A percentile compares a stretch with the other conserved stretches of the same genome.
Conservation (phyloP, 2,888 invertebrate species). For the Zhuqinia jingwanae region DNA sequence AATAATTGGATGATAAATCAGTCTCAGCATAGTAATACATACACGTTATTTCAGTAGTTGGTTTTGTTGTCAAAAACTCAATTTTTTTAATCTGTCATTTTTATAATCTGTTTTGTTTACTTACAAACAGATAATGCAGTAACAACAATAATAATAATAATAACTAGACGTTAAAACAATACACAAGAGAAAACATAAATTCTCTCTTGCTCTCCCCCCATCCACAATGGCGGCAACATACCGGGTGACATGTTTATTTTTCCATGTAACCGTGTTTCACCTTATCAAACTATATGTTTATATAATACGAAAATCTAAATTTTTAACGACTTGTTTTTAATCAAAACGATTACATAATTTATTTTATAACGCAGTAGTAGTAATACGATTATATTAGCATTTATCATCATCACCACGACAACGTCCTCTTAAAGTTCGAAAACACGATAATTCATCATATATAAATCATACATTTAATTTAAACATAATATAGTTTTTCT, state of each 20-base stretch:
- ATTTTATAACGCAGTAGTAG: not conserved
- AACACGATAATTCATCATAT: too few species aligned
- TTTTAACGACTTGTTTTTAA: conserved; percentile 28
- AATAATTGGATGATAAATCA: not conserved
- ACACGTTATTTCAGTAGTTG: not conserved
- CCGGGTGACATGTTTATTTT: conserved; percentile 48
- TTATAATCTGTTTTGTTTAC: conserved; percentile 19
- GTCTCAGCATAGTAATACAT: not conserved
- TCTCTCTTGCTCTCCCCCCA: too few species aligned
- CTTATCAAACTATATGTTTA: too few species aligned
- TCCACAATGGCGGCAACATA: too few species aligned
- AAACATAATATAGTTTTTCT: too few species aligned
- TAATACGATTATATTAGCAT: too few species aligned
- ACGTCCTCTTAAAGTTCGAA: too few species aligned
- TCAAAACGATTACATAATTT: conserved; percentile 14
- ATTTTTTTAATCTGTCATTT: conserved; percentile 13
- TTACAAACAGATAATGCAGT: conserved; percentile 35
- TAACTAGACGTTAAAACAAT: conserved; percentile 48
- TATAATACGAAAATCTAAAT: conserved; percentile 27
- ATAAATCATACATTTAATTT: too few species aligned
- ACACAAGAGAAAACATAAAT: conserved; percentile 27
- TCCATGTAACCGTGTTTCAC: too few species aligned
- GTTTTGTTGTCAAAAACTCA: conserved; percentile 18
- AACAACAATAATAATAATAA: conserved; percentile 4
- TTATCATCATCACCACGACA: too few species aligned